Base-by-base conservation (phyloP, 2,797 vertebrate species). In the Meda fulgida region DNA sequence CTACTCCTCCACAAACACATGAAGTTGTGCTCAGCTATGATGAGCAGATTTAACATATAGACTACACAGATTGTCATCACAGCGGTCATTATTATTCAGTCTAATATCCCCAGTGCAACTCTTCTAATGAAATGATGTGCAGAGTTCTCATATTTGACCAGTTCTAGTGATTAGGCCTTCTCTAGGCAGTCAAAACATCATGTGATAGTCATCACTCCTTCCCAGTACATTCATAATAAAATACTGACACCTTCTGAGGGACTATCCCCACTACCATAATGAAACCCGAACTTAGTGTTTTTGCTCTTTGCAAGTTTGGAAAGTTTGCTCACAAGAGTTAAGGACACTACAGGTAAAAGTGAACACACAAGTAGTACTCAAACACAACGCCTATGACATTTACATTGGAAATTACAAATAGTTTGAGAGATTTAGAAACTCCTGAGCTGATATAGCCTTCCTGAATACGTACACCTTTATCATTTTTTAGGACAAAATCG, bases 151-250 rank as follows among this genome's bases (percentile, higher is more conserved):
- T 83, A 48, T 65, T 29, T 73, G 55, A n/a, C 40, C 58, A 34
- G 19, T 34, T 48, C 23, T 9, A 14, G 9, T 75, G 55, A 60
- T 51, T 34, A 46, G 55, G 55, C 7, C n/a, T 36, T 65, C 23
- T 51, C 51, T 73, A 21, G n/a, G 34, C 55, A 21, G 77, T 29
- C 40, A 82, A 55, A 78, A 78, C 73, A 65, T 36, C 29, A 66
- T 3, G 19, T 78, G 34, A 21, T 34, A 83, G 4, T 75, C 3
- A 70, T 60, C 43, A 55, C 34, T 36, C 11, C 38, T 78, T 71
- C 51, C 48, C 67, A 46, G 14, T 31, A 76, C 60, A 69, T 80
- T 76, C 11, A 75, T 73, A 78, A 67, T 67, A 69, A 60, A 14
- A 14, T 21, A 31, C 36, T 16, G 13, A 63, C 13, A 63, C 31